phyloP scores from a whole-genome alignment of 2,113 vertebrate species.

The Chiloscyllium plagiosum region DNA sequence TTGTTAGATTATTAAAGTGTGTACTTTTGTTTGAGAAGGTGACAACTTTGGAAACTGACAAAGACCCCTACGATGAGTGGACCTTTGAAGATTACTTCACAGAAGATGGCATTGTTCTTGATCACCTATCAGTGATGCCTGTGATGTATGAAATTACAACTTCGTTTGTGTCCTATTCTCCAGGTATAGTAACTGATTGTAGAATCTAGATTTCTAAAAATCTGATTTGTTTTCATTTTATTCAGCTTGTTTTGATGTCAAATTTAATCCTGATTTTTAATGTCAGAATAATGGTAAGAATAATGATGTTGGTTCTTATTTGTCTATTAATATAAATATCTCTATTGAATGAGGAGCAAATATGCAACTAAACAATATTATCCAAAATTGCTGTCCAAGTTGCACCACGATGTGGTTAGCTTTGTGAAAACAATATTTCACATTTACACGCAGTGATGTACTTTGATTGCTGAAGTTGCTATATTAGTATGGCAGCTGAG shows the following conservation, averaged over 20 bases:
- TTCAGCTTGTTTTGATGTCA: neutral
- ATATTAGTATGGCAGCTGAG: too few species aligned
- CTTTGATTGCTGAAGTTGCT: neutral
- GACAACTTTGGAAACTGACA: slow-evolving; percentile 58
- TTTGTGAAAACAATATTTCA: neutral
- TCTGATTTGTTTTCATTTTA: neutral
- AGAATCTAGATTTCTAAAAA: neutral
- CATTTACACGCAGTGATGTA: neutral
- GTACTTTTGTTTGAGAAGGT: neutral
- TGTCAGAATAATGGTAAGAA: neutral
- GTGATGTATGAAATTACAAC: slow-evolving; percentile 78
- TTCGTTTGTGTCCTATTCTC: slow-evolving; percentile 62
- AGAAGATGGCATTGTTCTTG: slow-evolving; percentile 88
- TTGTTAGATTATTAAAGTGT: slow-evolving; percentile 3
- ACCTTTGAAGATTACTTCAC: slow-evolving; percentile 77
- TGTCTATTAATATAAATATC: neutral
- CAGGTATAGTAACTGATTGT: slow-evolving; percentile 54
- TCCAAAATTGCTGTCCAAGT: neutral
- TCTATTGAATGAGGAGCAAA: neutral
- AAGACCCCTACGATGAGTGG: slow-evolving; percentile 73
- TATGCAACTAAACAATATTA: neutral
- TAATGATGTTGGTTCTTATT: neutral
- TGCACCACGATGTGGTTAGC: neutral
- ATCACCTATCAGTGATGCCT: slow-evolving; percentile 71
- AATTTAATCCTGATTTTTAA: neutral